Conservation (phyloP, 2,888 invertebrate genomes). For the Drosophila lutescens region DNA sequence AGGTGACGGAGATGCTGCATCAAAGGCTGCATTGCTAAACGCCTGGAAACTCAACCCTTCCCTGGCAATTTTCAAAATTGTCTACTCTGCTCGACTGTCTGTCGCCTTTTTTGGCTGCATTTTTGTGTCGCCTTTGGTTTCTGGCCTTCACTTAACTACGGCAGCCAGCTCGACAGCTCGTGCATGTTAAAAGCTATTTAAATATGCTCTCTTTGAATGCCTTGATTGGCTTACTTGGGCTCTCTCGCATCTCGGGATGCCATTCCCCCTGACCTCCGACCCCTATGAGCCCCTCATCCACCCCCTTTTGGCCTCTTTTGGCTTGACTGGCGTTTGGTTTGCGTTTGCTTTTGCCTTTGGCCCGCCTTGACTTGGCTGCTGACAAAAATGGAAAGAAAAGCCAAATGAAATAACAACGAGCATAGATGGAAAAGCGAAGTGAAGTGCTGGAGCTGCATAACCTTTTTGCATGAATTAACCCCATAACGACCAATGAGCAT, state of each 20-base stretch:
- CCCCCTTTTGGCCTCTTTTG: constrained; percentile 8
- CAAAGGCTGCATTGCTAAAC: constrained; percentile 72
- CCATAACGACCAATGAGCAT: constrained; percentile 39
- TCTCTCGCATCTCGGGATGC: constrained; percentile 40
- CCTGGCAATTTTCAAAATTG: constrained; percentile 59
- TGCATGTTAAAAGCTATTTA: constrained; percentile 79
- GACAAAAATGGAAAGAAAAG: constrained; percentile 42
- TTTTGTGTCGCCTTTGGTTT: constrained; percentile 72
- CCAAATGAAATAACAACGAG: constrained; percentile 36
- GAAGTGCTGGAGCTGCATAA: constrained; percentile 47
- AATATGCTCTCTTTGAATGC: constrained; percentile 79
- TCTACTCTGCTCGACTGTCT: constrained; percentile 38
- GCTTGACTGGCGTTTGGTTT: constrained; percentile 34
- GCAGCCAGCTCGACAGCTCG: constrained; percentile 68
- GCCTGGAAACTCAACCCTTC: constrained; percentile 57
- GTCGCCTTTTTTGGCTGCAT: constrained; percentile 54
- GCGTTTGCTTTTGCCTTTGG: constrained; percentile 35
- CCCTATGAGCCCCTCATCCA: not conserved
- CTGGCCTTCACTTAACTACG: constrained; percentile 76
- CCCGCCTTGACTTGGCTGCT: constrained; percentile 34
- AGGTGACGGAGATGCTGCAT: constrained; percentile 25
- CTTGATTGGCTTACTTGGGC: constrained; percentile 73
- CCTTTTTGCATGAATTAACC: constrained; percentile 62
- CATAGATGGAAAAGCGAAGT: constrained; percentile 23
- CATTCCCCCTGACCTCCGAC: constrained; percentile 39